A percentile compares a stretch with the other conserved stretches of the same genome.
These are phyloP conservation scores for human DNA, from an alignment of 2,113 vertebrate genomes.

Conservation along the genomic window GRCh38 chr20:23643501-23644000, in stretches of 20 bases:
- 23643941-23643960: not conserved
- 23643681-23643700: not conserved
- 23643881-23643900: not conserved
- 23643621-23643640: not conserved
- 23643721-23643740: not conserved
- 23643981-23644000: not conserved
- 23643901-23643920: not conserved
- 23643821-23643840: not conserved
- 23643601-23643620: not conserved
- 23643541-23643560: not conserved
- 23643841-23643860: not conserved
- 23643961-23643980: not conserved
- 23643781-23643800: not conserved
- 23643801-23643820: not conserved
- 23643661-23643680: not conserved
- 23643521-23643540: not conserved
- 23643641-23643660: not conserved
- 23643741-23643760: too few species aligned
- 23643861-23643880: too few species aligned
- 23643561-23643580: not conserved
- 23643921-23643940: not conserved
- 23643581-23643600: not conserved
- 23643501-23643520: not conserved
- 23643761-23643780: not conserved
- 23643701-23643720: not conserved